Conservation (phyloP, 2,797 vertebrate genomes). For the Poeciliopsis presidionis region DNA sequence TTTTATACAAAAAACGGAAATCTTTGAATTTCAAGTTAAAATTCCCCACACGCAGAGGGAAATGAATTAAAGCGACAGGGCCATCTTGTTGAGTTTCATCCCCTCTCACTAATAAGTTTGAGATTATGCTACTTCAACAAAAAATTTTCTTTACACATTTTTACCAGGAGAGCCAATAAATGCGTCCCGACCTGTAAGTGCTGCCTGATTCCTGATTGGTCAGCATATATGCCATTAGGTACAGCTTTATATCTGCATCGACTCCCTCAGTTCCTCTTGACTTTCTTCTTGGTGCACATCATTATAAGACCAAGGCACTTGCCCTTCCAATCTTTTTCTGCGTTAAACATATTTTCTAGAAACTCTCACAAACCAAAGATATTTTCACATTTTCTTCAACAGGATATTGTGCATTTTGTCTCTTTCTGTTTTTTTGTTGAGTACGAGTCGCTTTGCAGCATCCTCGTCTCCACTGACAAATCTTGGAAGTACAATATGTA, state of each 20-base stretch:
- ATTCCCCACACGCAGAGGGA: neutral
- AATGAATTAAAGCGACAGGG: neutral
- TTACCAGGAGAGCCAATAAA: constrained; percentile 2
- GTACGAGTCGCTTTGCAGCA: constrained; percentile 25
- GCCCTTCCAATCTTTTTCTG: constrained; percentile 55
- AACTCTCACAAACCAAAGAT: constrained; percentile 19
- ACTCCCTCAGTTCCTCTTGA: constrained; percentile 33
- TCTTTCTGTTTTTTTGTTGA: constrained; percentile 33
- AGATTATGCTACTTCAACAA: neutral
- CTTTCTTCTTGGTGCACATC: constrained; percentile 46
- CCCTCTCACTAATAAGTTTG: neutral
- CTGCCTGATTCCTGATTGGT: constrained; percentile 78
- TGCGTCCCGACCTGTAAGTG: constrained; percentile 27
- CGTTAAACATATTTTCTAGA: constrained; percentile 43
- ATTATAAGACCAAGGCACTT: constrained; percentile 65
- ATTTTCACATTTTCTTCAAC: neutral
- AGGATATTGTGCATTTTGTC: constrained; percentile 5
- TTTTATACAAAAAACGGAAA: neutral
- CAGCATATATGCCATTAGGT: constrained; percentile 83
- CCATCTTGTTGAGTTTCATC: neutral
- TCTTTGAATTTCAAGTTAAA: neutral
- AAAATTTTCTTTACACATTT: neutral
- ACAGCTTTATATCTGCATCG: constrained; percentile 57
- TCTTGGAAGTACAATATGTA: constrained; percentile 43
- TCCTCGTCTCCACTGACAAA: constrained; percentile 13